phyloP scores from a whole-genome alignment of 2,888 invertebrate genomes.

The Sthenelais limicola region DNA sequence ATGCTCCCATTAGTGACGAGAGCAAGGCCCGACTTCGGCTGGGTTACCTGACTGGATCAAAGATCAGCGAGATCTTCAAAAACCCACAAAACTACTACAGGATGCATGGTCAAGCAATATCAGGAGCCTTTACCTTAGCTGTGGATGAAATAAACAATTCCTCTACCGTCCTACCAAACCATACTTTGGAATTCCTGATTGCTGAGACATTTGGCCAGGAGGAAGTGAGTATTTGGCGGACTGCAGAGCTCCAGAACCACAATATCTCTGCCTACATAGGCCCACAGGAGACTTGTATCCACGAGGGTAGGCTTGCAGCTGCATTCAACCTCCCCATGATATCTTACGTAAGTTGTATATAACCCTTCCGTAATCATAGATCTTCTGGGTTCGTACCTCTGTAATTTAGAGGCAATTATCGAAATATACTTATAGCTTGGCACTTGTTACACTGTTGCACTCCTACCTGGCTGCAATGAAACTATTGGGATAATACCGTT shows the following conservation, averaged over 20 bases:
- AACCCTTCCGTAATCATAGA: too few species aligned
- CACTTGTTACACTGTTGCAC: too few species aligned
- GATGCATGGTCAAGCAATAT: constrained; percentile 60
- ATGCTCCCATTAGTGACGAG: too few species aligned
- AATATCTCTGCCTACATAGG: constrained; percentile 92
- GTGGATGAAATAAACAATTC: constrained; percentile 81
- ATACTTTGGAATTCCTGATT: constrained; percentile 84
- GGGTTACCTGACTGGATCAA: constrained; percentile 38
- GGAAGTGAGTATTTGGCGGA: constrained; percentile 86
- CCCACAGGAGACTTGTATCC: constrained; percentile 89
- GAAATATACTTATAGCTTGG: too few species aligned
- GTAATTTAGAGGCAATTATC: too few species aligned
- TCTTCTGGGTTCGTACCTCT: too few species aligned
- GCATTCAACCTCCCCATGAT: constrained; percentile 96
- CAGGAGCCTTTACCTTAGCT: constrained; percentile 90
- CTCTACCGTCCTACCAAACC: constrained; percentile 76
- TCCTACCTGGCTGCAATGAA: too few species aligned
- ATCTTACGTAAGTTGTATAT: constrained; percentile 94
- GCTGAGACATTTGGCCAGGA: constrained; percentile 94
- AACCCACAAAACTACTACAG: constrained; percentile 47
- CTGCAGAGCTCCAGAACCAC: constrained; percentile 85
- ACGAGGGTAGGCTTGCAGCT: constrained; percentile 93
- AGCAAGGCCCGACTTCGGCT: constrained; percentile 13
- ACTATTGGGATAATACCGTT: too few species aligned
- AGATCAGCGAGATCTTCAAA: constrained; percentile 4